Evolutionary conservation across 2,113 vertebrate genomes (phyloP), one percentile per base, ranked within the genome.

Genomic region (Hemicordylus capensis): DNA sequence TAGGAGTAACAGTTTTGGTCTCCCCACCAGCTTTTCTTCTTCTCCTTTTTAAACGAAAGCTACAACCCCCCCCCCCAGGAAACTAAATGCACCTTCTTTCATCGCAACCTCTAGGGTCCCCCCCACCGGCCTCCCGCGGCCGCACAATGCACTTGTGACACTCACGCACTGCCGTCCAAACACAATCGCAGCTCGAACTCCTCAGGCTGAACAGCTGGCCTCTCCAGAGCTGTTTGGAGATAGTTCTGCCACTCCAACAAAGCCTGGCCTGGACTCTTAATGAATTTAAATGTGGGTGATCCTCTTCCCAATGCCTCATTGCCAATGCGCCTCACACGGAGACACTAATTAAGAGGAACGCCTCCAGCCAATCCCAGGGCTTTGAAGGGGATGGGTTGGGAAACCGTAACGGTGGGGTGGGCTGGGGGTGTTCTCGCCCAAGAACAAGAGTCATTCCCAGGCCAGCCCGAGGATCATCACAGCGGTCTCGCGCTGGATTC

Each of bases 271-370:
- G 51, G 94, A 83, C 93, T 94, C 89, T 93, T 96, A 96, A 96
- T 96, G 95, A 95, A 96, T 96, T 96, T 96, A 95, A 96, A 95
- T 94, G 94, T 92, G 39, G 93, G 94, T 94, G 95, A 95, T 96
- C 96, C 95, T 95, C 94, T 96, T 81, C 56, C 82, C 69, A 92
- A 94, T 79, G 93, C 95, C 90, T 95, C 94, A 81, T 93, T 94
- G 93, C 93, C 85, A 91, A 95, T 95, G 96, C 90, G 94, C 44
- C 89, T 95, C 94, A 89, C 94, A 96, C 93, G 92, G 93, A 94
- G 93, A 92, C 92, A 91, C 93, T 96, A 96, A 96, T 95, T 93
- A 96, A 90, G 70, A 61, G 31, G 89, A 91, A 89, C 5, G 87
- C 88, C 89, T 91, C 92, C 93, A 90, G 86, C 88, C 58, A 48